These are phyloP conservation scores for Orthonyx spaldingii DNA, from an alignment of 2,113 vertebrate species.

Conservation along the genomic window DNA sequence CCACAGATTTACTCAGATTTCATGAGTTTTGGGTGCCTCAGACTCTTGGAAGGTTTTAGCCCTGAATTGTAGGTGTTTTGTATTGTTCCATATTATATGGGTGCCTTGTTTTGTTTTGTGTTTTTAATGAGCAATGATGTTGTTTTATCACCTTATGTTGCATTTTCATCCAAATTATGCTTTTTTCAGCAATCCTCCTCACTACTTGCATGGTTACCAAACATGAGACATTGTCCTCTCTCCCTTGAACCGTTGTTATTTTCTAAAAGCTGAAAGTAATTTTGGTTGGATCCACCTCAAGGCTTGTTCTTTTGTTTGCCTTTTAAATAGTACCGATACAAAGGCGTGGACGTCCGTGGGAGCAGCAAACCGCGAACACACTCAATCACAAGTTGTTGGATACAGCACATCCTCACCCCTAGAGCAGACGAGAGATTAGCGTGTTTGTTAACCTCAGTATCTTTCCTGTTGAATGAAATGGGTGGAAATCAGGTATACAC, in stretches of 20 bases:
- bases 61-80: background rate
- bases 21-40: background rate
- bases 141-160: background rate
- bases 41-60: background rate
- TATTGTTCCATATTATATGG: background rate
- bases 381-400: background rate
- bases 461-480: constrained; percentile 42
- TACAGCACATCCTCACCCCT: background rate
- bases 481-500: constrained; percentile 19
- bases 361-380: background rate
- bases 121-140: background rate
- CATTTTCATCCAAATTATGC: background rate
- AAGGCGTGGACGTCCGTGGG: background rate
- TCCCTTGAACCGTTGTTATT: background rate
- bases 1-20: background rate
- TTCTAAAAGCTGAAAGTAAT: background rate
- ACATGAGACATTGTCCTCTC: background rate
- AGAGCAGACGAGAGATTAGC: constrained; percentile 16
- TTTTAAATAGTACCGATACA: background rate
- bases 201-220: background rate
- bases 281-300: background rate
- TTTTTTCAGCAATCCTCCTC: background rate
- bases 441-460: constrained; percentile 1
- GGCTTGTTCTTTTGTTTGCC: background rate
- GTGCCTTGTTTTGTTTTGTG: background rate